A percentile compares a stretch with the other conserved stretches of the same genome.
Conservation (phyloP, 2,113 vertebrate genomes). For the Nycticebus coucang region DNA sequence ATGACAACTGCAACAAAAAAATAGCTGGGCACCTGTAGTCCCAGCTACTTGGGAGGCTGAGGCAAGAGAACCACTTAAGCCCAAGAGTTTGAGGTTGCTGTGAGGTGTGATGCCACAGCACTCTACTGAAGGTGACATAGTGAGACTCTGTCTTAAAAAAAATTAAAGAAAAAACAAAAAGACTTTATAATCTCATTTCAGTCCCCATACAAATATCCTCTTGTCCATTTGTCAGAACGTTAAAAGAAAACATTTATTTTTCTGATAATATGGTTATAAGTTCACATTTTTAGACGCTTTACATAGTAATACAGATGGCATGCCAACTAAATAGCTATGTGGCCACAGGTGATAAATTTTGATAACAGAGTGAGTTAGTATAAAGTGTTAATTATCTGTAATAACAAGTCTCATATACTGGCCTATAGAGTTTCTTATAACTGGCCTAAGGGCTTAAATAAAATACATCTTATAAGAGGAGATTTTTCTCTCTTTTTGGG, state of each 20-base stretch:
- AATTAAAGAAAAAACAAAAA: neutral
- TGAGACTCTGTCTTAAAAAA: too few relatives aligned
- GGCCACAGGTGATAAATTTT: neutral
- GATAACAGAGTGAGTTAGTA: neutral
- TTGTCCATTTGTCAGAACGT: neutral
- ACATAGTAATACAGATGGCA: neutral
- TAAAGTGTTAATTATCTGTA: conserved; percentile 13
- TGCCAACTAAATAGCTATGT: conserved; percentile 10
- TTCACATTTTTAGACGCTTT: conserved; percentile 10
- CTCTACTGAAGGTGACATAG: too few relatives aligned
- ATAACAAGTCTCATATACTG: conserved; percentile 29
- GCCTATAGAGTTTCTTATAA: neutral
- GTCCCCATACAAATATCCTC: neutral
- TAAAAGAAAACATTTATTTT: conserved; percentile 12
- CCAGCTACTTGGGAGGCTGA: too few relatives aligned
- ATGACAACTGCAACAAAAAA: too few relatives aligned
- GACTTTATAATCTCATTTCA: neutral
- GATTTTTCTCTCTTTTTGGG: neutral
- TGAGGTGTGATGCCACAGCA: too few relatives aligned
- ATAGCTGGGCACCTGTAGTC: too few relatives aligned
- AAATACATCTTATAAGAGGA: conserved; percentile 6
- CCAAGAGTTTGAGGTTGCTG: too few relatives aligned
- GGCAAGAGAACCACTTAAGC: too few relatives aligned
- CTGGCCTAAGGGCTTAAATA: neutral
- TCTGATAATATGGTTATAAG: neutral